Conservation (phyloP, 2,113 vertebrate genomes). For the Sphaerodactylus townsendi region DNA sequence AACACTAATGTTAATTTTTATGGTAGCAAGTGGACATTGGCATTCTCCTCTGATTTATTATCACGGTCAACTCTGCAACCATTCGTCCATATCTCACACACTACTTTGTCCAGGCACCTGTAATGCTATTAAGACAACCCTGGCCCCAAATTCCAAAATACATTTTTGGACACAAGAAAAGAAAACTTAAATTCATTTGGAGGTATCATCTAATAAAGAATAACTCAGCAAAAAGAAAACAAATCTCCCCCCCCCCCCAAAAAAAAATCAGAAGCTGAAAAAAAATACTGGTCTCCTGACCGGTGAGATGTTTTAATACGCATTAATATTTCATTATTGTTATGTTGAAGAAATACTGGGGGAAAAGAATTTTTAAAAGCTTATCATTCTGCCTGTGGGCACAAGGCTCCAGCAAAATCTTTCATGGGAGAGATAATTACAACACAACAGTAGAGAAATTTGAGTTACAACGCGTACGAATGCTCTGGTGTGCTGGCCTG, state of each 20-base stretch:
- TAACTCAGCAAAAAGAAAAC: neutral
- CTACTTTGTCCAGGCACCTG: no score
- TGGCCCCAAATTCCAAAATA: no score
- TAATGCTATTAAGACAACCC: no score
- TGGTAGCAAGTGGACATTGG: no score
- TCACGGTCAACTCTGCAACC: no score
- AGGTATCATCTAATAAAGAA: slow-evolving; percentile 26
- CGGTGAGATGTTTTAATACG: slow-evolving; percentile 45
- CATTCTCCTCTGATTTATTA: no score
- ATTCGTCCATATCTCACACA: no score
- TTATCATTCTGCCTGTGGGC: slow-evolving; percentile 64
- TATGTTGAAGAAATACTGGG: slow-evolving; percentile 37
- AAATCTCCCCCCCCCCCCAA: no score
- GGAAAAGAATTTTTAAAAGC: slow-evolving; percentile 37
- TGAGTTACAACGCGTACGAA: slow-evolving; percentile 16
- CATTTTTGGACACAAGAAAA: neutral
- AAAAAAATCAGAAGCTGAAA: slow-evolving; percentile 24
- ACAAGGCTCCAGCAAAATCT: slow-evolving; percentile 48
- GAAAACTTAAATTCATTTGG: neutral
- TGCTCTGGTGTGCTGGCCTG: slow-evolving; percentile 58
- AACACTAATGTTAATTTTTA: no score
- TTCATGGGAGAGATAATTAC: slow-evolving; percentile 73
- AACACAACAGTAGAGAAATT: slow-evolving; percentile 8
- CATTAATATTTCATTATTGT: slow-evolving; percentile 55
- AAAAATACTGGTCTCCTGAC: slow-evolving; percentile 40